Base-by-base conservation (phyloP, 2,888 invertebrate genomes). In the Himalopsyche tibetana region DNA sequence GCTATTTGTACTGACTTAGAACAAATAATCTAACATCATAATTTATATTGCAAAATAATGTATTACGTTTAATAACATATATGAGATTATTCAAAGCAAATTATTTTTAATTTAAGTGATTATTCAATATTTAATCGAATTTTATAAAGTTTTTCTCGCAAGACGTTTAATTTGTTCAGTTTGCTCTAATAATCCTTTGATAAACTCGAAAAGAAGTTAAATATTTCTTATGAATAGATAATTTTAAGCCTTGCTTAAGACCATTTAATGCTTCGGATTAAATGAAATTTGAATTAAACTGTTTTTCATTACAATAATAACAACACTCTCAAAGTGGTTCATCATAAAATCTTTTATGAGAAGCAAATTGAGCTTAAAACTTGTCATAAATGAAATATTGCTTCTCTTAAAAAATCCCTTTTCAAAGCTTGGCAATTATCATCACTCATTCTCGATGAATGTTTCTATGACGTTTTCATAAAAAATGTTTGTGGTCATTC, bases 261-360 rank as follows among this genome's bases (percentile, higher is more conserved):
- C 56, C n/a, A 17, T 56, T 56, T n/a, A 56, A 56, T 56, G n/a
- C 17, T 56, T 56, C n/a, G 56, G n/a, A 1, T 56, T 4, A 19
- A 56, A 56, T 17, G 56, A 56, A 19, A 28, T 28, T 28, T 28
- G 28, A 28, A 28, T 28, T 28, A 28, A 28, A 19, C n/a, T 56
- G n/a, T 56, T 56, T 17, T 56, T 56, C n/a, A 56, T 56, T 17
- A 56, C 17, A n/a, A 56, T 56, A 56, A 56, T 56, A 56, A 56
- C 2, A 45, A 9, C 56, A 11, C 17, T 56, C n/a, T 17, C 56
- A 17, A 56, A 56, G 3, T 56, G 56, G 56, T 56, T n/a, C 56
- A 56, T 56, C 56, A 56, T 56, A 56, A 56, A n/a, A n/a, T n/a
- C 56, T 5, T 56, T n/a, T n/a, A n/a, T 56, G 6, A 56, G 0